Conservation (phyloP, 2,797 vertebrate species). For the Esox lucius region DNA sequence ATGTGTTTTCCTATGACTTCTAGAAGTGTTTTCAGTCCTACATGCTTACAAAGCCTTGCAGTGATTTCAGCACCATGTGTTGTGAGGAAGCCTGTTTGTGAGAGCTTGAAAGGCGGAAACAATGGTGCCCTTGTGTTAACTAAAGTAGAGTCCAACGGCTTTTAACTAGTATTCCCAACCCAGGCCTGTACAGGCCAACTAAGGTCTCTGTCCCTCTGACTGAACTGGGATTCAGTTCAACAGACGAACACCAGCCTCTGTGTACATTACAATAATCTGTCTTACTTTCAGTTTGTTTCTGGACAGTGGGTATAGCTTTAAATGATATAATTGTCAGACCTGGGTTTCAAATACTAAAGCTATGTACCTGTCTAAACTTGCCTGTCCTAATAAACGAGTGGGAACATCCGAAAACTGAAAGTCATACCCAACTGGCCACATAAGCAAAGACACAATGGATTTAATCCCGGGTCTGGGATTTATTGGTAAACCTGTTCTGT, state of each 20-base stretch:
- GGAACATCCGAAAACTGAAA: too few species aligned
- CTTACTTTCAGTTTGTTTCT: slow-evolving; percentile 52
- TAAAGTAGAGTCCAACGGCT: slow-evolving; percentile 32
- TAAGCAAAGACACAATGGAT: too few species aligned
- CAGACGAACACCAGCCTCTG: slow-evolving; percentile 23
- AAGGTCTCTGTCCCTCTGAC: slow-evolving; percentile 22
- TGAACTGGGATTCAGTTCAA: slow-evolving; percentile 24
- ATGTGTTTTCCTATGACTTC: neutral
- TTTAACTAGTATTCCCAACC: neutral
- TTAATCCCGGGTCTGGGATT: too few species aligned
- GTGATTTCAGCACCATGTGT: neutral
- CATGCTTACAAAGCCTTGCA: neutral
- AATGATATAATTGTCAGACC: neutral
- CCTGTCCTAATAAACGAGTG: too few species aligned
- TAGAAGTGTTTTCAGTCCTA: neutral
- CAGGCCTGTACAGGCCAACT: neutral
- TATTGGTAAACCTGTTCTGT: too few species aligned
- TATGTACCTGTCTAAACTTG: too few species aligned
- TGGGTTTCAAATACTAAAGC: neutral
- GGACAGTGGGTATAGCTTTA: slow-evolving; percentile 10
- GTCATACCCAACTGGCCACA: too few species aligned
- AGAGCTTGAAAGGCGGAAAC: slow-evolving; percentile 29
- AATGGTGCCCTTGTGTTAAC: slow-evolving; percentile 50
- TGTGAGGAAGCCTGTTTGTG: slow-evolving; percentile 21
- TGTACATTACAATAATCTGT: slow-evolving; percentile 62